Base-by-base conservation (phyloP, 2,113 vertebrate genomes). In the Apodemus speciosus region DNA sequence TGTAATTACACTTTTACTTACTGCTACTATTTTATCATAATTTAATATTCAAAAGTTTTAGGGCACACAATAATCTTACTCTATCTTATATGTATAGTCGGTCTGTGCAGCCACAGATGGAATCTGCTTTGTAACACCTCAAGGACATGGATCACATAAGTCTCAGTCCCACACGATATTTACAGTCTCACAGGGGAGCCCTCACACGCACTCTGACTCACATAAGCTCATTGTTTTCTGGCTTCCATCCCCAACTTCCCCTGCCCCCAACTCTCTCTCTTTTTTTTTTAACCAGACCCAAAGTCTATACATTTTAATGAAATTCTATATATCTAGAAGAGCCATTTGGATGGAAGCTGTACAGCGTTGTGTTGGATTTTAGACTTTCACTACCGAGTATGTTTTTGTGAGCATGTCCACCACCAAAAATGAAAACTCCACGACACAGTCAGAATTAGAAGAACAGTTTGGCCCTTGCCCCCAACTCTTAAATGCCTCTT, bases 161-260 rank as follows among this genome's bases (percentile, higher is more conserved):
- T 83, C 66, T 71, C 88, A 43, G 62, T 92, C 49, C 49, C 91
- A 88, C 73, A 95, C 72, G 90, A 62, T 89, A 95, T 90, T 96
- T 90, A 85, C 88, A 95, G 88, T 86, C 88, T 80, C 92, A 79
- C 32, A 92, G 15, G 81, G 88, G 93, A 93, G 85, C 38, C 51
- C 46, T 76, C 77, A 49, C 46, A 27, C 3, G 62, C 84, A 64
- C 58, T 95, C 95, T 91, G 89, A 95, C 84, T 95, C 95, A 84
- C 68, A 87, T 43, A 80, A 95, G 86, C 60, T 84, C 86, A 80
- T 0, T 71, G 71, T 27, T 71, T 87, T 69, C 66, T 93, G 89
- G 96, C 80, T 46, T 51, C 73, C 79, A 95, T 88, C 92, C 93
- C 89, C 85, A 85, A 83, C 38, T 27, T 60, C 30, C 90, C 66